Conservation (phyloP, 1,140 invertebrate species). For the Drosophila oshimai region DNA sequence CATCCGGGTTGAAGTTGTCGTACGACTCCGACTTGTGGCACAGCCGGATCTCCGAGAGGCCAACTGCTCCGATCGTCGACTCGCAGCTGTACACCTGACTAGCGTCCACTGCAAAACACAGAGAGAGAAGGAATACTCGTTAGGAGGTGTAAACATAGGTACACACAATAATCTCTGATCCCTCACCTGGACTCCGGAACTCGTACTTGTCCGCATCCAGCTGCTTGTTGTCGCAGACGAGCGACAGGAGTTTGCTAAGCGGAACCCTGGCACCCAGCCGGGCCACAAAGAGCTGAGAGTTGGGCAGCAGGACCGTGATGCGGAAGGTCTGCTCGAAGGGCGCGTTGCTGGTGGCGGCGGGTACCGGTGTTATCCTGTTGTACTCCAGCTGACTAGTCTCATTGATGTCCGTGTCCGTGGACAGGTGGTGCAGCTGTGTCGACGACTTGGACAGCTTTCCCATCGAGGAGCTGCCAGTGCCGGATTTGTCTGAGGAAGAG, state of each 20-base stretch:
- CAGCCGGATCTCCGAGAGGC: conserved; percentile 78
- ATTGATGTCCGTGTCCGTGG: conserved; percentile 65
- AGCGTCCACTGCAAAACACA: conserved; percentile 60
- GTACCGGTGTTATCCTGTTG: conserved; percentile 80
- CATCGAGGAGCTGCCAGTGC: conserved; percentile 47
- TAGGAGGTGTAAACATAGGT: not conserved
- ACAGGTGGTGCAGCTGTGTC: conserved; percentile 75
- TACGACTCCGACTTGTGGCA: conserved; percentile 80
- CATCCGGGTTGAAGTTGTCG: conserved; percentile 74
- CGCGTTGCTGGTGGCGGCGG: conserved; percentile 77
- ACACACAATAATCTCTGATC: too few relatives aligned
- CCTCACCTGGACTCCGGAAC: conserved; percentile 90
- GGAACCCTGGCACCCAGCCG: conserved; percentile 85
- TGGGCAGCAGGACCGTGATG: conserved; percentile 89
- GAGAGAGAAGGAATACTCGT: not conserved
- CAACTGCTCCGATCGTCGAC: conserved; percentile 79
- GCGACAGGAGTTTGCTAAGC: conserved; percentile 87
- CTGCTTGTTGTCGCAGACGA: conserved; percentile 92
- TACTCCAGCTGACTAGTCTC: conserved; percentile 82
- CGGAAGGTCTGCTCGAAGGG: conserved; percentile 82
- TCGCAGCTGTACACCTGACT: conserved; percentile 82
- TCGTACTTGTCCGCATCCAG: conserved; percentile 90
- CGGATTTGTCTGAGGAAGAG: conserved; percentile 44
- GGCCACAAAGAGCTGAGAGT: conserved; percentile 89
- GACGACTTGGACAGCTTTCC: conserved; percentile 80